Base-by-base conservation (phyloP, 1,140 invertebrate genomes). In the Diorhabda sublineata region DNA sequence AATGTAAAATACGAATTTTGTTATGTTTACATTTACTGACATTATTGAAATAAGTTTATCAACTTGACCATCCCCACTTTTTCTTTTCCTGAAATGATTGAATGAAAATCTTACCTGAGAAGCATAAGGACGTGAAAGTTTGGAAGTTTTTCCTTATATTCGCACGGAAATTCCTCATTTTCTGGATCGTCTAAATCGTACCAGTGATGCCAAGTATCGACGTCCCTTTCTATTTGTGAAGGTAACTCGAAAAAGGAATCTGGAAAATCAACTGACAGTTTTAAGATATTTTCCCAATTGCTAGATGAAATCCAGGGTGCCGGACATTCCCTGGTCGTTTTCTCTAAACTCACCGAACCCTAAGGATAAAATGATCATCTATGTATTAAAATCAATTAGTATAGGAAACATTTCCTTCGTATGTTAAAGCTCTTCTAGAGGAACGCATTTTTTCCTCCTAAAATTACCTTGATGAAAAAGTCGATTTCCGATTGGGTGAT, bases 241-340 rank as follows among this genome's bases (percentile, higher is more conserved):
- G 90, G 85, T 11, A 96, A 77, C 45, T 80, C 75, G 3, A 78
- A 81, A 81, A 96, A 95, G 2, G 78, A 74, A 0, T 90, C 84
- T 0, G 87, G 83, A 77, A 94, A 94, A 74, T 91, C 88, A 3
- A 77, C 79, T 3, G 86, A 81, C 26, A 96, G 77, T 77, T 91
- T 91, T 2, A 92, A 81, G 69, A 94, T 82, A 80, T 96, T 92
- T 78, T 92, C 88, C 94, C 94, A 96, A 60, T 88, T 87, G 77
- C 91, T 81, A 2, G 44, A 3, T 5, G 73, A 69, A n/a, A 96
- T 81, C 92, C 93, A 97, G 2, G 81, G 75, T 42, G 86, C 87
- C 2, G 92, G 90, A 81, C 89, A 90, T 26, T 80, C 75, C 45
- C 84, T 81, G 3, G 85, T 76, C n/a, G 89, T 85, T 75, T 92